Conservation (phyloP, 37 sponge, comb jelly and placozoan genomes). For the Spongilla lacustris region DNA sequence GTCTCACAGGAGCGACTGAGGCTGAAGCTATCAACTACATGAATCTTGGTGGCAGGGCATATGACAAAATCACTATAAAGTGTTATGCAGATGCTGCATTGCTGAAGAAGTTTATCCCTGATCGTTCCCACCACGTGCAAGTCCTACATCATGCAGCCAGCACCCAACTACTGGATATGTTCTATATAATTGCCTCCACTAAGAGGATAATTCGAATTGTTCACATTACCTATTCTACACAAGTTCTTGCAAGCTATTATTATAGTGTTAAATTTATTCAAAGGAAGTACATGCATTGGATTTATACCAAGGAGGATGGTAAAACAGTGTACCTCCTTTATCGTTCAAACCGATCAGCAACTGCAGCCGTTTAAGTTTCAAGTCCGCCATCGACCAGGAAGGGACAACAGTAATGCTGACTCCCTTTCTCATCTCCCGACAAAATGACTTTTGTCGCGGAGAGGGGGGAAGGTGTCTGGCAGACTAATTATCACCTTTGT, state of each 20-base stretch:
- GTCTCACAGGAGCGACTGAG: neutral
- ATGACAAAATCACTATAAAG: neutral
- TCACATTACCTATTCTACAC: constrained; percentile 10
- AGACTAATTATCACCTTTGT: too few species aligned
- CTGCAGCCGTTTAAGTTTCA: constrained; percentile 29
- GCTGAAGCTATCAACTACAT: constrained; percentile 1
- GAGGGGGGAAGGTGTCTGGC: too few species aligned
- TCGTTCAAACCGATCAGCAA: too few species aligned
- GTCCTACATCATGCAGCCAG: neutral
- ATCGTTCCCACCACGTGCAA: neutral
- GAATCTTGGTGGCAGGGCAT: neutral
- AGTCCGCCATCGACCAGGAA: neutral
- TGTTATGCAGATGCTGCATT: neutral
- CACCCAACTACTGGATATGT: constrained; percentile 1
- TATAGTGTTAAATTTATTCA: neutral
- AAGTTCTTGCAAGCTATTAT: constrained; percentile 19
- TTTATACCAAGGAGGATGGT: neutral
- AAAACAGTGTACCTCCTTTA: neutral
- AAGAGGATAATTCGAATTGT: constrained; percentile 17
- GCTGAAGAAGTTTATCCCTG: constrained; percentile 1
- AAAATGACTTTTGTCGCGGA: too few species aligned
- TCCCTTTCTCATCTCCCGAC: constrained; percentile 22
- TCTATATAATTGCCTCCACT: neutral
- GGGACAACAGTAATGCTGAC: constrained; percentile 33
- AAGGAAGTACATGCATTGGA: neutral